These are phyloP conservation scores for Cinclus mexicanus DNA, from an alignment of 2,113 vertebrate species.

Conservation along the genomic window DNA sequence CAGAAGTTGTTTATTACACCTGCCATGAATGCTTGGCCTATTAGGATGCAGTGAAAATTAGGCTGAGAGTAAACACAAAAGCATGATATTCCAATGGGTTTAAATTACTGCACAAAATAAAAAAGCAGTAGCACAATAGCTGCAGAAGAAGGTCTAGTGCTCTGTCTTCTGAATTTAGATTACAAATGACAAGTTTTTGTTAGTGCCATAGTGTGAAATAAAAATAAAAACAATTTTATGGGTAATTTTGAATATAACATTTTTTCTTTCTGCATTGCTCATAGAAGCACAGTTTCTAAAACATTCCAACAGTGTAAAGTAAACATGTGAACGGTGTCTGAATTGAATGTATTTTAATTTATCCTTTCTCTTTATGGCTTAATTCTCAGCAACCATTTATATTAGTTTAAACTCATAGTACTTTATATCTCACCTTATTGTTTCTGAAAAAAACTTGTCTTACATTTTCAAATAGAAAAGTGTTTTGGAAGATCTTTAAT, in stretches of 20 bases:
- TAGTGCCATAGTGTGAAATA: not conserved
- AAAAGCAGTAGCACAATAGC: not conserved
- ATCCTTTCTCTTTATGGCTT: not conserved
- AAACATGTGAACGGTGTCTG: not conserved
- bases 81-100: not conserved
- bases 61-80: not conserved
- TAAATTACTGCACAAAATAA: constrained; percentile 8
- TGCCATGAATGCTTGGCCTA: not conserved
- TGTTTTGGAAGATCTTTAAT: not conserved
- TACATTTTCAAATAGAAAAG: not conserved
- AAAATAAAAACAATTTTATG: not conserved
- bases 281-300: not conserved
- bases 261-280: not conserved
- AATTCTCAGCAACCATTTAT: not conserved
- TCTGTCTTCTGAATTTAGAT: not conserved
- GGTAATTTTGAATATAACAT: not conserved
- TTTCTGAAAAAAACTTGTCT: not conserved
- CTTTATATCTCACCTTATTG: not conserved
- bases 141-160: not conserved
- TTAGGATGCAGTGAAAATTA: constrained; percentile 67
- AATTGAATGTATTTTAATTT: not conserved
- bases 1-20: not conserved
- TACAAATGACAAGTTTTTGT: not conserved
- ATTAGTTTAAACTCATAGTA: not conserved
- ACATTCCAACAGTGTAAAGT: not conserved